Percentiles rank a stretch among this genome's conserved stretches.
These are phyloP conservation scores for Holacanthella duospinosa DNA, from an alignment of 2,888 invertebrate species.

Conservation along the genomic window DNA sequence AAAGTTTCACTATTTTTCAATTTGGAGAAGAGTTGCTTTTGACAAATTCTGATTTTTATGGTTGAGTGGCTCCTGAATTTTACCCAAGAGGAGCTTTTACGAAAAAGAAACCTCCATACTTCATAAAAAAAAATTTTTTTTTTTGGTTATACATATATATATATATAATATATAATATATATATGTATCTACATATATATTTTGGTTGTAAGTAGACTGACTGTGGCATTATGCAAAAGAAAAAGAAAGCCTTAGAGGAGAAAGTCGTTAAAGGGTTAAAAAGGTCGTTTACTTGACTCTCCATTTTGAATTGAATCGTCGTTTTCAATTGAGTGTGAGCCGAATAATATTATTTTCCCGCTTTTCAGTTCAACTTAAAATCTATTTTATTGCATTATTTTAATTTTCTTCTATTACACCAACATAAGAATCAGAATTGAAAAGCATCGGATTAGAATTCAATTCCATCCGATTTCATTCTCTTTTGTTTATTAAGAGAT, in stretches of 20 bases:
- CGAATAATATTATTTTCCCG: not conserved
- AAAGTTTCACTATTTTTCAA: conserved; percentile 5
- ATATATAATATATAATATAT: no score
- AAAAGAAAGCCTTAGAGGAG: not conserved
- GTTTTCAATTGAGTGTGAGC: not conserved
- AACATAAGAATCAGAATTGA: not conserved
- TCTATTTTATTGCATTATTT: not conserved
- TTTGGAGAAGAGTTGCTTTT: not conserved
- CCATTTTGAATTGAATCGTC: not conserved
- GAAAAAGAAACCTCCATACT: not conserved
- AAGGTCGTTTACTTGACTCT: not conserved
- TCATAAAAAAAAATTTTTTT: no score
- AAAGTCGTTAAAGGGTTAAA: not conserved
- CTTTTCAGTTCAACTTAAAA: not conserved
- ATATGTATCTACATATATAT: no score
- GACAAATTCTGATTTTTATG: conserved; percentile 6
- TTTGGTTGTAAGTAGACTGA: no score
- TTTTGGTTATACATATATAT: no score
- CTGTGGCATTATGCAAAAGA: not conserved
- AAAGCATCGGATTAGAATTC: not conserved
- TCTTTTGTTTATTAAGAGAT: no score
- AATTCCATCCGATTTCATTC: no score
- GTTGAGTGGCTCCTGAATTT: not conserved
- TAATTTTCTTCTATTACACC: not conserved
- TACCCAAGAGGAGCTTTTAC: not conserved